Base-by-base conservation (phyloP, 1,140 invertebrate species). In the Meloidogyne exigua region DNA sequence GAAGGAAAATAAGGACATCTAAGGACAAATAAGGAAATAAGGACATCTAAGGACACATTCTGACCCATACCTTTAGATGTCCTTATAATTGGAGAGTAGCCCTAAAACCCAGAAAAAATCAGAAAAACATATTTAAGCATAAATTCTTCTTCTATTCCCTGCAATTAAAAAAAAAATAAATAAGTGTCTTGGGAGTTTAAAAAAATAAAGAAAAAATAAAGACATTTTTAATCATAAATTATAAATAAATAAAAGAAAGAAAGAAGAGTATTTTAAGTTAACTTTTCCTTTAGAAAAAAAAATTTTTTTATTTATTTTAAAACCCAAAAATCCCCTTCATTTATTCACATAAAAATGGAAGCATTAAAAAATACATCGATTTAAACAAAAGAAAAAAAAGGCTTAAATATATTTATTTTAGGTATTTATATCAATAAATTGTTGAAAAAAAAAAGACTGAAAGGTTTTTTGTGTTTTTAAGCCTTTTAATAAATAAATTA, bases 101-200 rank as follows among this genome's bases (percentile, higher is more conserved):
- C n/a, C n/a, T n/a, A n/a, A n/a, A n/a, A n/a, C n/a, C n/a, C n/a
- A n/a, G n/a, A 57, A 57, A n/a, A 57, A 57, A 57, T n/a, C 1
- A 57, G n/a, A n/a, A 57, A 57, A n/a, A 57, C 4, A n/a, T 57
- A n/a, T n/a, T 57, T 57, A 18, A 0, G n/a, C 15, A 57, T 15
- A 57, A 57, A n/a, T n/a, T n/a, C 4, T 57, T n/a, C 13, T 57
- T 15, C 13, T 57, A 39, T 39, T 39, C 36, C 18, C 49, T 57
- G 18, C 49, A 57, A 57, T 57, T 57, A n/a, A 57, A 57, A 57
- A n/a, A n/a, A n/a, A n/a, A n/a, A n/a, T n/a, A n/a, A 57, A 57
- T 57, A n/a, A 57, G 49, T 57, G 49, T 57, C 49, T n/a, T 57
- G 49, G 49, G 49, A 57, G 49, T 57, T 57, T 57, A n/a, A 12